These are phyloP conservation scores for Gambelia wislizenii DNA, from an alignment of 2,797 vertebrate genomes.

Conservation along the genomic window DNA sequence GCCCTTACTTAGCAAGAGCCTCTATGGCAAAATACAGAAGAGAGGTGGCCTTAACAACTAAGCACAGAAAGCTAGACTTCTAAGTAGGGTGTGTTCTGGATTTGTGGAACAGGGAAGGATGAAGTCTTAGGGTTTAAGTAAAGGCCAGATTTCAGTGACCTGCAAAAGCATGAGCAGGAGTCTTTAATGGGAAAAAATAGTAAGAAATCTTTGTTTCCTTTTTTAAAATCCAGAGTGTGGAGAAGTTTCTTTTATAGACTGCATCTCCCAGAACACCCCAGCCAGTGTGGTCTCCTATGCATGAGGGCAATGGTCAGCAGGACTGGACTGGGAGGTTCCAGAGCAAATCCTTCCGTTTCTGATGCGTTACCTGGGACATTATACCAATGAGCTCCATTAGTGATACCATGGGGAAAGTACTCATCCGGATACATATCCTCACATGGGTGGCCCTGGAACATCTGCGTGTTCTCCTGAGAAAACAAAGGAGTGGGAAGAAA, in stretches of 20 bases:
- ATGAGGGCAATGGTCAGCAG: conserved; percentile 4
- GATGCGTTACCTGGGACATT: conserved; percentile 83
- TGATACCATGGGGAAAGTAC: conserved; percentile 93
- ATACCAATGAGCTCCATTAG: conserved; percentile 97
- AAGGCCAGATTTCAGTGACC: conserved; percentile 46
- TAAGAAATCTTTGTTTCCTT: background rate
- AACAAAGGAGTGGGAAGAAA: background rate
- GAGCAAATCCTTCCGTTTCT: no score
- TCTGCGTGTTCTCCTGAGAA: conserved; percentile 88
- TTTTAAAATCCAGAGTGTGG: background rate
- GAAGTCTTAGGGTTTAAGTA: background rate
- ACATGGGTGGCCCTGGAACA: conserved; percentile 93
- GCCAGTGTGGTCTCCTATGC: background rate
- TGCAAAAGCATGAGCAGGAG: background rate
- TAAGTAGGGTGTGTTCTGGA: background rate
- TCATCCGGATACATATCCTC: conserved; percentile 84
- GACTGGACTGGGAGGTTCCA: background rate
- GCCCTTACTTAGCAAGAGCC: background rate
- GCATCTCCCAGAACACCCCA: no score
- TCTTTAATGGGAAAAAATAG: no score
- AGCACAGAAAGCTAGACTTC: background rate
- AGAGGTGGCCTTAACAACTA: background rate
- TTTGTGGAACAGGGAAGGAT: background rate
- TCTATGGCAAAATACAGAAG: background rate
- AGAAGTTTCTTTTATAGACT: no score